These are phyloP conservation scores for Melanerpes aurifrons DNA, from an alignment of 2,113 vertebrate genomes.

Conservation along the genomic window DNA sequence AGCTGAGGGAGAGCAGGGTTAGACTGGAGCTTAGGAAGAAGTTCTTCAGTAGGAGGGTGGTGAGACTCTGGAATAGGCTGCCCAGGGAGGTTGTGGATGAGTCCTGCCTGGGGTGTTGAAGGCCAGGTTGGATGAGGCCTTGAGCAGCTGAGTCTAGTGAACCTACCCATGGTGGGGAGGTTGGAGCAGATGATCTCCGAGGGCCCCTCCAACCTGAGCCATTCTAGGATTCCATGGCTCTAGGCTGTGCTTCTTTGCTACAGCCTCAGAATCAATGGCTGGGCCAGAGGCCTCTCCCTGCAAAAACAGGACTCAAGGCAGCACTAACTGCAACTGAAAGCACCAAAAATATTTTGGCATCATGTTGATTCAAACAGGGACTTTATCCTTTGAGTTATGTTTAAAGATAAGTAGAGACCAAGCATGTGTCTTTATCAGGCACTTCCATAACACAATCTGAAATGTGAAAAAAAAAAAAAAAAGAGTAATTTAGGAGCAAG, in stretches of 20 bases:
- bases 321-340: background rate
- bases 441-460: background rate
- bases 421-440: background rate
- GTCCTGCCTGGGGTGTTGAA: too few species aligned
- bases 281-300: background rate
- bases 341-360: background rate
- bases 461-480: background rate
- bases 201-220: too few species aligned
- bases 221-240: too few species aligned
- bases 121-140: too few species aligned
- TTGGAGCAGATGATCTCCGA: too few species aligned
- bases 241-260: background rate
- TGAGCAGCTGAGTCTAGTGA: too few species aligned
- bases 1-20: too few species aligned
- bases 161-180: too few species aligned
- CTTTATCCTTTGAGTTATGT: background rate
- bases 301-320: background rate
- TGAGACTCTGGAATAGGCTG: too few species aligned
- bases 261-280: background rate
- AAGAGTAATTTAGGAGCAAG: background rate
- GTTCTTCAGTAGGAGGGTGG: too few species aligned
- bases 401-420: background rate
- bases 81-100: too few species aligned
- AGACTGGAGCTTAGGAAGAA: too few species aligned
- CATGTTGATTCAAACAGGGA: background rate